Evolutionary conservation across 1,140 invertebrate species (phyloP), one percentile per base, ranked within the genome.

Genomic region (Drusus annulatus): DNA sequence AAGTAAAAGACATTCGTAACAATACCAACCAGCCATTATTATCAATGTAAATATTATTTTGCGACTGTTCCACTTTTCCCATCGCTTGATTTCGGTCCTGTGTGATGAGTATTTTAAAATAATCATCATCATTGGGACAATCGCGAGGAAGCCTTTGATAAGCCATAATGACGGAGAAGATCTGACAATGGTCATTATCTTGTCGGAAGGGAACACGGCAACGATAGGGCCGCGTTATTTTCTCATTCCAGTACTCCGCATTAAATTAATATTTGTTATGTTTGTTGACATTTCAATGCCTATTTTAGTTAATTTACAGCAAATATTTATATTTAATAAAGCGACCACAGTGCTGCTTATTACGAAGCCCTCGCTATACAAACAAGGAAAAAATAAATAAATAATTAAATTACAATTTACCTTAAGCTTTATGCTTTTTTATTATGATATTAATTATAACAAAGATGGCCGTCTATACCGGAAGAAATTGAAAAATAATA

Each of bases 11-110:
- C 68, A 71, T 74, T 65, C 45, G 28, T 19, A 50, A 74, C 54
- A 54, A 54, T 54, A 23, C 69, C 17, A 23, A 23, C n/a, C 52
- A 71, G 15, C 73, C 62, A 69, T 76, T 82, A 80, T 82, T 82
- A 80, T 82, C 45, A 80, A 21, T 80, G 76, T 80, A 82, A 82
- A 82, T 82, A 82, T 82, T 80, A 82, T 80, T 80, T 78, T 51
- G 78, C 54, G 74, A 54, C 81, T 45, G 56, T 17, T 28, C 36
- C 51, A 56, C 63, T 69, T 76, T 81, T 81, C 76, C 36, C 56
- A 69, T 36, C 36, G 69, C 58, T 81, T 31, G 76, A 69, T 78
- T 65, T 81, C 28, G 21, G 23, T 69, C 50, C 36, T 31, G 31
- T 13, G 45, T 23, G 58, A 54, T 28, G 51, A 50, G 78, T 73